A percentile compares a stretch with the other conserved stretches of the same genome.
phyloP scores from a whole-genome alignment of 2,888 invertebrate genomes.

The Stomorhina lunata region DNA sequence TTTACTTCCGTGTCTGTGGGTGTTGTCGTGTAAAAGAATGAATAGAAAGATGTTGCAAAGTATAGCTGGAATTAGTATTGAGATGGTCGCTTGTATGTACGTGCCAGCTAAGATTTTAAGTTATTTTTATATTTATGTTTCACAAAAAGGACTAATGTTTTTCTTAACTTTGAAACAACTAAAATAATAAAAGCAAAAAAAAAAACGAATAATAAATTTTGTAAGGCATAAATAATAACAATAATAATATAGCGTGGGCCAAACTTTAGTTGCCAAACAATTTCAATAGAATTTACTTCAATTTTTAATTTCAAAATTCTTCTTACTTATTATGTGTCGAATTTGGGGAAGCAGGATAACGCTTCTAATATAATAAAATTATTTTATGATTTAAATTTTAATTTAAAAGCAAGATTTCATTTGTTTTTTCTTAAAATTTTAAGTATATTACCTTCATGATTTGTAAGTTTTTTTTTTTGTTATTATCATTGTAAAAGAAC shows the following conservation, averaged over 20 bases:
- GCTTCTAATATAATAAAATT: no score
- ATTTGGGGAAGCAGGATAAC: no score
- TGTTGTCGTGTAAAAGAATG: not conserved
- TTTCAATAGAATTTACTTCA: conserved; percentile 3
- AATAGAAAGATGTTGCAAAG: not conserved
- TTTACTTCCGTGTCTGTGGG: not conserved
- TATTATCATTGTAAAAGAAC: not conserved
- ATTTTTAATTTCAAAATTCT: not conserved
- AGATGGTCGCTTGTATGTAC: conserved; percentile 13
- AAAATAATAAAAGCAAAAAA: conserved; percentile 33
- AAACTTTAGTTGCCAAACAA: conserved; percentile 4
- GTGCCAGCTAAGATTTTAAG: conserved; percentile 42
- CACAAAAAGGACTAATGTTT: conserved; percentile 12
- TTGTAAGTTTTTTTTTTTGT: not conserved
- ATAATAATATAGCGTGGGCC: conserved; percentile 1
- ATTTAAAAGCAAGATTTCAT: not conserved
- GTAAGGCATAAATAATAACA: conserved; percentile 7
- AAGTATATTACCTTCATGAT: not conserved
- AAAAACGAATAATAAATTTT: conserved; percentile 35
- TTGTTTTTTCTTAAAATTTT: not conserved
- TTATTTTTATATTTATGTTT: conserved; percentile 45
- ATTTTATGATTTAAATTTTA: not conserved
- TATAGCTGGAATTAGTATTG: not conserved
- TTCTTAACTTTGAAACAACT: not conserved
- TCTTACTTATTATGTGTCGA: no score